Percentiles rank a stretch among this genome's conserved stretches.
Evolutionary conservation across 2,888 invertebrate species (phyloP).

Genomic region (Netelia melanura): DNA sequence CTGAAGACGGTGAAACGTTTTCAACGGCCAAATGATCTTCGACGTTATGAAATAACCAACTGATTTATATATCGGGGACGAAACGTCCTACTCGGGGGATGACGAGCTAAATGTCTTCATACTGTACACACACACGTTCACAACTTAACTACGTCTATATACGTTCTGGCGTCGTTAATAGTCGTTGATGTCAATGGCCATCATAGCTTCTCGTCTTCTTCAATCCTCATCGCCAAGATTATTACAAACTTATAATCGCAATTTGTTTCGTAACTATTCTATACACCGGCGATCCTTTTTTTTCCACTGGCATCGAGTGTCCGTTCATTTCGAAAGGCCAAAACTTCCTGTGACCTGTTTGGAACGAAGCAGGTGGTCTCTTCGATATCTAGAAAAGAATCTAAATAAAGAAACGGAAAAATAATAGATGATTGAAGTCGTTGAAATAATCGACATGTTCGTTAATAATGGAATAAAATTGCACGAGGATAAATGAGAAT

Average conservation of each 20-base stretch:
- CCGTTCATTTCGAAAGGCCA: background rate
- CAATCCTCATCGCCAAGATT: conserved; percentile 12
- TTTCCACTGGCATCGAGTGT: background rate
- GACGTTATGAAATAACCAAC: conserved; percentile 58
- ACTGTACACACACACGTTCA: background rate
- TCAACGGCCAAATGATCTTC: conserved; percentile 48
- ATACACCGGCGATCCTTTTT: background rate
- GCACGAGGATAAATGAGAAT: no score
- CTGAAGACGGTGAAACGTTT: conserved; percentile 28
- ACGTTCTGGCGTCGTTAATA: conserved; percentile 1
- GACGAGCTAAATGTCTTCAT: conserved; percentile 36
- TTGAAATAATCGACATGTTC: no score
- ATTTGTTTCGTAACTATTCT: conserved; percentile 24
- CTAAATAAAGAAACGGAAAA: background rate
- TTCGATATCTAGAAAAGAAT: background rate
- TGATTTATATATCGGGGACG: conserved; percentile 59
- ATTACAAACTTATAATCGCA: conserved; percentile 13
- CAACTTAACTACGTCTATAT: background rate
- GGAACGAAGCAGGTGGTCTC: conserved; percentile 4
- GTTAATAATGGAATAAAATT: no score
- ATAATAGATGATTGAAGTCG: background rate
- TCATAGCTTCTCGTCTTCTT: conserved; percentile 25
- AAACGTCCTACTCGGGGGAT: conserved; percentile 4
- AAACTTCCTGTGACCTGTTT: conserved; percentile 17
- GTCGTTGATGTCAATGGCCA: conserved; percentile 38